Evolutionary conservation across 1,140 invertebrate genomes (phyloP), one percentile per base, ranked within the genome.

Genomic region (Pogonomyrmex californicus): DNA sequence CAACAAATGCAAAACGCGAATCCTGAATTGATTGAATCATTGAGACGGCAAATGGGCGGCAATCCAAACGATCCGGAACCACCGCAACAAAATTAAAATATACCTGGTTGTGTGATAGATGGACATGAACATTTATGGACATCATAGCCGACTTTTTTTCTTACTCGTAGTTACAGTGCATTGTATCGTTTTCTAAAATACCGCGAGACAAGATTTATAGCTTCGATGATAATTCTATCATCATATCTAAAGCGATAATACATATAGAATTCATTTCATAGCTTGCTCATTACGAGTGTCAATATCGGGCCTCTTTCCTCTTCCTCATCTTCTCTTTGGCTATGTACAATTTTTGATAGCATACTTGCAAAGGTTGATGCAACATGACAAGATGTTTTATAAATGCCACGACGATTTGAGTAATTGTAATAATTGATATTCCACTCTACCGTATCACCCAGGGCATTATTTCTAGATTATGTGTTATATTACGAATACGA

Each of bases 1-100:
- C 95, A 96, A 77, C 96, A 97, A 90, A 96, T 98, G 96, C 96
- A 97, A 89, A 95, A 93, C 78, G 95, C 95, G 5, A 97, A 98
- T 94, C 97, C 97, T 3, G 96, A 97, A 60, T 93, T 98, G 33
- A 96, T 97, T 7, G 97, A 97, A 79, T 96, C 96, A 87, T 92
- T 98, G 56, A 94, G 97, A 81, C 94, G 94, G 36, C 96, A 96
- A 92, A 95, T 96, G 91, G 92, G 90, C 41, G 92, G 93, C 78
- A 93, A 93, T 89, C 88, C 91, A 23, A 94, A 94, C 65, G 91
- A 95, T 86, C 90, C 93, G 5, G 92, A 95, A 56, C 93, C 93
- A 76, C 91, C 93, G 44, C 91, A 93, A 78, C 85, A 94, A 65
- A 95, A 94, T 92, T 95, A 91, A 94, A 58, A 54, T n/a, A 44